A percentile compares a stretch with the other conserved stretches of the same genome.
Conservation (phyloP, 2,113 vertebrate genomes). For the Thoracochromis brauschi region DNA sequence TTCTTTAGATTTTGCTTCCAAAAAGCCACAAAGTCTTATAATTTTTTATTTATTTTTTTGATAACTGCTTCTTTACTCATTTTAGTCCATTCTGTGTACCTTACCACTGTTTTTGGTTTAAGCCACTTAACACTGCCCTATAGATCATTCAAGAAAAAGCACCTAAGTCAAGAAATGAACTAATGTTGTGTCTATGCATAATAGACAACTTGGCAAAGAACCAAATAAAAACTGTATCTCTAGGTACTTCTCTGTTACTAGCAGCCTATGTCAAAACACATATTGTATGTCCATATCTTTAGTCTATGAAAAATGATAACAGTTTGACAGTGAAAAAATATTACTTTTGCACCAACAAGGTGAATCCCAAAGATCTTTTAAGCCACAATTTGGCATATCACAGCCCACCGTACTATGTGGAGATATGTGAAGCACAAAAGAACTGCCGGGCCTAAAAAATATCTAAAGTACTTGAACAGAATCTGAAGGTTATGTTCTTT, state of each 20-base stretch:
- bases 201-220: neutral
- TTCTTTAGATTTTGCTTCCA: neutral
- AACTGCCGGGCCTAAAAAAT: neutral
- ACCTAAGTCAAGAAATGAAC: neutral
- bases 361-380: neutral
- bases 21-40: neutral
- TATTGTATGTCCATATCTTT: neutral
- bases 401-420: neutral
- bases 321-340: neutral
- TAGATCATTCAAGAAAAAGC: neutral
- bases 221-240: neutral
- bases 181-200: neutral
- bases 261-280: neutral
- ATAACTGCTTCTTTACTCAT: neutral
- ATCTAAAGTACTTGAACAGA: neutral
- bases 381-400: neutral
- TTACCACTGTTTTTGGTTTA: neutral
- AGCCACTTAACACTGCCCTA: neutral
- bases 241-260: neutral
- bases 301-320: neutral
- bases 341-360: neutral
- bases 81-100: neutral
- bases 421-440: neutral
- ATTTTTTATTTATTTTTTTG: neutral
- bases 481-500: neutral